Base-by-base conservation (phyloP, 2,888 invertebrate genomes). In the Marronus borbonicus region DNA sequence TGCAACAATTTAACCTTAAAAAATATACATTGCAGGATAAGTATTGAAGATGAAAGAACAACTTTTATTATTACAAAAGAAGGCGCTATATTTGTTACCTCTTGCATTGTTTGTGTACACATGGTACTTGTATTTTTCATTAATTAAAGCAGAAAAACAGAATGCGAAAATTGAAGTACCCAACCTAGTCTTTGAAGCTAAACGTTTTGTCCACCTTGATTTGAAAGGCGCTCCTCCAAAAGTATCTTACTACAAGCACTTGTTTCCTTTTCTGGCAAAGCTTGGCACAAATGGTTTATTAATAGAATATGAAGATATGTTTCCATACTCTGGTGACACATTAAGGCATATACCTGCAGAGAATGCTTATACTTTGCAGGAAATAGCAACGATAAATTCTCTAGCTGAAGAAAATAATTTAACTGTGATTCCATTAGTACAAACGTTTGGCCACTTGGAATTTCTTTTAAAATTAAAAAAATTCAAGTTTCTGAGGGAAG, bases 231-330 rank as follows among this genome's bases (percentile, higher is more conserved):
- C 96, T 0, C 95, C 96, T 0, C 94, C 94, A 0, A 93, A 92
- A 83, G 84, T 95, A 1, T 85, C 87, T 0, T 94, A 94, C 83
- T 90, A 93, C 78, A 86, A 89, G 72, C 88, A 90, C 8, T 82
- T 96, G 0, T 90, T 96, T 77, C 92, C 92, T 0, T 87, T 92
- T 78, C 85, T 95, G 8, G 90, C 89, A 69, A 88, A 89, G 31
- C 85, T 93, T 58, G 94, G 95, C n/a, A 95, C 93, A 0, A 96
- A 94, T 31, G 96, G 95, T 0, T 85, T 97, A 14, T 88, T 96
- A 3, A 90, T 97, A 50, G 96, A 97, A 85, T 97, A 96, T 86
- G 96, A 97, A 87, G 96, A 97, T 84, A 96, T 94, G 94, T 96
- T 96, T 87, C 96, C 96, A 0, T 97, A 93, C 86, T 87, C 89